phyloP scores from a whole-genome alignment of 2,113 vertebrate genomes.

The Bos indicus region DNA sequence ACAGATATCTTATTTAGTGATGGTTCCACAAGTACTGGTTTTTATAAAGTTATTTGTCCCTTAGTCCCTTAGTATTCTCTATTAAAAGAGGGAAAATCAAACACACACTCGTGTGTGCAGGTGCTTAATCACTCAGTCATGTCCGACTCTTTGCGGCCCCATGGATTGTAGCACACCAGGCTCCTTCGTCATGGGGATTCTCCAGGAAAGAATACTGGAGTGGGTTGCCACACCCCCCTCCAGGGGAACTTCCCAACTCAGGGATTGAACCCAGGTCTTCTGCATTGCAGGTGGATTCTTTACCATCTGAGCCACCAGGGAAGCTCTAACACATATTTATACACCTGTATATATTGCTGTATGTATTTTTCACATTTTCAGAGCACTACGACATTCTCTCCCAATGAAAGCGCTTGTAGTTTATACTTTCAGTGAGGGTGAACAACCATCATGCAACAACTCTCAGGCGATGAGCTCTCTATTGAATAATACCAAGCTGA shows the following conservation, averaged over 20 bases:
- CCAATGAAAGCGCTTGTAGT: not conserved
- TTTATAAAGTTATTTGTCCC: not conserved
- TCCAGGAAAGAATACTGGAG: not conserved
- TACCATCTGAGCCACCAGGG: not conserved
- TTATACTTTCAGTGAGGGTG: not conserved
- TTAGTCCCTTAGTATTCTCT: not conserved
- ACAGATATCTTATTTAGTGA: not conserved
- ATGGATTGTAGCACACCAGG: not conserved
- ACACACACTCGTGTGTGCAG: not conserved
- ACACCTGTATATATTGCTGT: not conserved
- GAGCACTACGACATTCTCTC: not conserved
- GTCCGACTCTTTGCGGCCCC: accelerated
- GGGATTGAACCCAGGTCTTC: not conserved
- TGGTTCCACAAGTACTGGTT: not conserved
- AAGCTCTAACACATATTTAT: not conserved
- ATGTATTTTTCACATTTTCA: not conserved
- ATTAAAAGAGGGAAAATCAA: not conserved
- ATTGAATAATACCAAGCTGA: not conserved
- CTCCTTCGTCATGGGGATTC: not conserved
- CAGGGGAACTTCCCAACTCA: not conserved
- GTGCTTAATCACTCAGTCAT: not conserved
- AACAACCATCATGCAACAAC: not conserved
- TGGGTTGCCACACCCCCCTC: not conserved
- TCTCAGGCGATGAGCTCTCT: not conserved
- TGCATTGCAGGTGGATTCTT: not conserved